phyloP scores from a whole-genome alignment of 2,888 invertebrate species.

The Asteroscopus sphinx region DNA sequence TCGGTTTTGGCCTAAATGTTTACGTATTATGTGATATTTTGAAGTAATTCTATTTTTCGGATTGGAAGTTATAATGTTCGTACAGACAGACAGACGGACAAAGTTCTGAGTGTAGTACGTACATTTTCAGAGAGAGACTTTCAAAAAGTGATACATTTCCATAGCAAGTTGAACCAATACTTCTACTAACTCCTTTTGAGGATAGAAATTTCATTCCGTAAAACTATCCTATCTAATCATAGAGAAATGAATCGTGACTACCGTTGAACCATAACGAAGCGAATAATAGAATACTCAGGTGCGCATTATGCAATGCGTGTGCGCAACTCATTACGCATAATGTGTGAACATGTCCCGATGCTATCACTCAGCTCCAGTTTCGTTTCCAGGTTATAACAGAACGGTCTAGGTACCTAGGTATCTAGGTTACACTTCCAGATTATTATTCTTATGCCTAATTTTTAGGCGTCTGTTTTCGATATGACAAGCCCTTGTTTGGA shows the following conservation, averaged over 20 bases:
- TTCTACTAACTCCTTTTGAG: neutral
- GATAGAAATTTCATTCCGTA: neutral
- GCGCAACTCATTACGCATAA: conserved; percentile 50
- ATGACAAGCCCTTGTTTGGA: conserved; percentile 1
- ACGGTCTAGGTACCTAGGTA: conserved; percentile 18
- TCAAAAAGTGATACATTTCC: too few relatives aligned
- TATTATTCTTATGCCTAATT: conserved; percentile 2
- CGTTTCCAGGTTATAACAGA: conserved; percentile 52
- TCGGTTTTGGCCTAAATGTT: too few relatives aligned
- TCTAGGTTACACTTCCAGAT: conserved; percentile 22
- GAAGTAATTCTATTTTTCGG: too few relatives aligned
- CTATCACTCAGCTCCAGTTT: conserved; percentile 49
- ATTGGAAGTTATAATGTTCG: too few relatives aligned
- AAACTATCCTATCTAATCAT: neutral
- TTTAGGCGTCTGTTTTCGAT: conserved; percentile 10
- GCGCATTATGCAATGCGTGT: conserved; percentile 38
- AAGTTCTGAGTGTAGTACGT: too few relatives aligned
- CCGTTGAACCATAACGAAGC: conserved; percentile 31
- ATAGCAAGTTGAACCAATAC: too few relatives aligned
- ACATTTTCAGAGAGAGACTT: too few relatives aligned
- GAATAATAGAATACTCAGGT: conserved; percentile 34
- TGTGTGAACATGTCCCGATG: conserved; percentile 51
- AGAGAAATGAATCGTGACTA: conserved; percentile 12
- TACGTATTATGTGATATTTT: too few relatives aligned
- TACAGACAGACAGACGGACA: too few relatives aligned